Evolutionary conservation across 2,797 vertebrate species (phyloP).

Genomic region (Gallinago solitaria): DNA sequence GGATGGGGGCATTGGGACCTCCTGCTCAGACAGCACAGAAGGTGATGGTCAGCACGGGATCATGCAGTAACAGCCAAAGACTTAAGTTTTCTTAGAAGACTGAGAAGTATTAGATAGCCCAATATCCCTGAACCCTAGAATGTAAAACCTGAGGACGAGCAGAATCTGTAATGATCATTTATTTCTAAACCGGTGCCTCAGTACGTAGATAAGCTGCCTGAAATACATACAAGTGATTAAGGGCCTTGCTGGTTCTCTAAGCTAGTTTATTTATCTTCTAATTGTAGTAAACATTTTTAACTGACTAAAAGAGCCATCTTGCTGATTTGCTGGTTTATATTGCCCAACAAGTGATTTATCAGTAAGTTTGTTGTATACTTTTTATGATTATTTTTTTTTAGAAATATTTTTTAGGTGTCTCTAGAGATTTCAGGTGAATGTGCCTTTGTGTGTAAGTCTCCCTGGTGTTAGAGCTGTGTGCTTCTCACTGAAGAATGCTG

Average conservation of each 20-base stretch:
- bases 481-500: neutral
- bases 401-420: neutral
- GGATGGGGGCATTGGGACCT: conserved; percentile 84
- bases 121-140: neutral
- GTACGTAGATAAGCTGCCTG: neutral
- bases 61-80: neutral
- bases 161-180: rapidly evolving
- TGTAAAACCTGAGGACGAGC: neutral
- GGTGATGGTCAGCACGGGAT: conserved; percentile 76
- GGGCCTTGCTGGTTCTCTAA: neutral
- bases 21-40: conserved; percentile 86
- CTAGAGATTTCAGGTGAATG: neutral
- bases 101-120: neutral
- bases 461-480: neutral
- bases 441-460: neutral
- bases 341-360: neutral
- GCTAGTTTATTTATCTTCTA: neutral
- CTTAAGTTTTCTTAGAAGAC: neutral
- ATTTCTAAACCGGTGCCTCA: neutral
- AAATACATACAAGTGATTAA: neutral
- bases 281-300: neutral
- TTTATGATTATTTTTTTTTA: neutral
- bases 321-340: neutral
- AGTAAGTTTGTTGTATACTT: neutral
- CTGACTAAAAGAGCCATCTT: neutral